Base-by-base conservation (phyloP, 2,113 vertebrate genomes). In the Halcyon malimbica region DNA sequence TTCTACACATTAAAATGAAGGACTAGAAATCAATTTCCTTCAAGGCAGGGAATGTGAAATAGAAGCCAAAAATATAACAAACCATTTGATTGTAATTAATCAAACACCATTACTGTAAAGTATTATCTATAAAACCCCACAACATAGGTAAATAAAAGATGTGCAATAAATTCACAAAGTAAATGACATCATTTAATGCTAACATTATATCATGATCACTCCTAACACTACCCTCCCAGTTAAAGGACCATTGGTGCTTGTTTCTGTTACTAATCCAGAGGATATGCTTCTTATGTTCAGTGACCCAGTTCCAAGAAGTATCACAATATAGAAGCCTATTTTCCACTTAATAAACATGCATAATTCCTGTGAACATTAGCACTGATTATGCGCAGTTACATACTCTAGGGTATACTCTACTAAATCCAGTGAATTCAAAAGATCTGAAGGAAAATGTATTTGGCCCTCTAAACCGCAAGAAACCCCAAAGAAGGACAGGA, bases 291-390 rank as follows among this genome's bases (percentile, higher is more conserved):
- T 81, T 53, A 28, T 92, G 62, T 87, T 96, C 92, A 94, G 92
- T 95, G 94, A 97, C 96, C 94, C 76, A 95, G 44, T 96, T 97
- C 80, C 90, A 96, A 93, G 33, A 87, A 95, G 57, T 89, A 96
- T 85, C 94, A 96, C 80, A 87, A 87, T 79, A 86, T 12, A 93
- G 90, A 90, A 91, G 80, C 80, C 77, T 84, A 89, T 93, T 96
- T 96, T 95, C 89, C 94, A 94, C 86, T 94, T 93, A 93, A 92
- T 91, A 95, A 83, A 96, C 86, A 93, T 87, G 87, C 57, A 96
- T 93, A 93, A 95, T 81, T 95, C 56, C 80, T 84, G 39, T 87
- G 92, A 95, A 87, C 41, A 65, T 94, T 91, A 94, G 74, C 71
- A 83, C 54, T 79, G 65, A 93, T 96, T 93, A 96, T 89, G 89